Evolutionary conservation across 2,113 vertebrate species (phyloP).

Genomic region (Sula dactylatra): DNA sequence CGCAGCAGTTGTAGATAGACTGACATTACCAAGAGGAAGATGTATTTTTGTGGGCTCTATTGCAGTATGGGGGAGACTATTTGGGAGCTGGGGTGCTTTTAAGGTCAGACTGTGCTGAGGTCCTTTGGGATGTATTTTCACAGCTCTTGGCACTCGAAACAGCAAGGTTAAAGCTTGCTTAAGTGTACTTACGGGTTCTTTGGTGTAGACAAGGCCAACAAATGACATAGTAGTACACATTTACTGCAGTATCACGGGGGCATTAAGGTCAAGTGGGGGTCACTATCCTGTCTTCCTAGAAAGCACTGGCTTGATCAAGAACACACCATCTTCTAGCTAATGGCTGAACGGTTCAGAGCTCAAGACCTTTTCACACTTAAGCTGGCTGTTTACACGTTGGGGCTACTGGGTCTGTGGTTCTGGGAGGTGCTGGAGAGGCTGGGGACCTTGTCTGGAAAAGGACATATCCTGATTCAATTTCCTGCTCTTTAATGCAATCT

Average conservation of each 20-base stretch:
- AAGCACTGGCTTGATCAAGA: background rate
- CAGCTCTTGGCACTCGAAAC: background rate
- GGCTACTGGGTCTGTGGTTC: background rate
- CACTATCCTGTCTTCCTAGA: conserved; percentile 21
- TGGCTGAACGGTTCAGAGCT: background rate
- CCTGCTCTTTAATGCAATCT: conserved; percentile 3
- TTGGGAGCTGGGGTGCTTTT: background rate
- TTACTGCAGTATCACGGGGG: background rate
- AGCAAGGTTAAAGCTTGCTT: background rate
- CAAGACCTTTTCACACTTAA: conserved; percentile 32
- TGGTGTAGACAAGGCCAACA: background rate
- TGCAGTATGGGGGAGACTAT: background rate
- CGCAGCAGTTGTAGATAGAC: background rate
- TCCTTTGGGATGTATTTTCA: background rate
- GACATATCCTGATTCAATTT: background rate
- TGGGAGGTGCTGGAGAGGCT: background rate
- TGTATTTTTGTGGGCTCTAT: background rate
- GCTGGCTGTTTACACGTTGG: background rate
- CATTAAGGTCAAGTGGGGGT: background rate
- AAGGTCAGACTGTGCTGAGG: background rate
- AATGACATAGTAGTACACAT: background rate
- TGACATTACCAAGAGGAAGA: background rate
- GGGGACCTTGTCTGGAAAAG: background rate
- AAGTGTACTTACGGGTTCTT: background rate
- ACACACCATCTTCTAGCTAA: background rate